These are phyloP conservation scores for Colletes gigas DNA, from an alignment of 1,140 invertebrate genomes.

Conservation along the genomic window DNA sequence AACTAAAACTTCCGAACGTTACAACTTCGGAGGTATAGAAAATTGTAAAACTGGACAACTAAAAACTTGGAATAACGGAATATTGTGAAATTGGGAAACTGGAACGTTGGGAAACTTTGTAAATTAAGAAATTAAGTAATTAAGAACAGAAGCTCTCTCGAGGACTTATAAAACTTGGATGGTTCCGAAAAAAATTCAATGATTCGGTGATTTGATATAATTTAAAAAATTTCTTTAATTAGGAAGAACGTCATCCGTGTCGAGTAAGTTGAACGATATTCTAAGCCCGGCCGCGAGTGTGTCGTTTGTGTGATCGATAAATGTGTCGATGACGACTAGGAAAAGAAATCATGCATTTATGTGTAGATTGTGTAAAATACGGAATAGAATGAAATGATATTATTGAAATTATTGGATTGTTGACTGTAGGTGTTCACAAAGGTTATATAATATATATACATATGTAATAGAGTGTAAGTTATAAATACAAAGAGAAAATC, in stretches of 20 bases:
- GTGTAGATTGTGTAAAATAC: slow-evolving; percentile 69
- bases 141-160: too few relatives aligned
- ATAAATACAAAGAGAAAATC: slow-evolving; percentile 40
- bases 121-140: not conserved
- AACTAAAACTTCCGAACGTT: too few relatives aligned
- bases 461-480: slow-evolving; percentile 49
- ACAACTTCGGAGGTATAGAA: too few relatives aligned
- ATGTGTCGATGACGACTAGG: slow-evolving; percentile 32
- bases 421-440: slow-evolving; percentile 66
- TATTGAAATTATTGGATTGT: slow-evolving; percentile 66
- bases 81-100: not conserved
- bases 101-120: not conserved
- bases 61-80: too few relatives aligned
- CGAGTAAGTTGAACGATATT: not conserved
- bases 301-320: not conserved
- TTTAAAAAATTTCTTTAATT: not conserved
- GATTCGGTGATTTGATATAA: too few relatives aligned
- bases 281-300: not conserved
- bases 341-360: slow-evolving; percentile 51
- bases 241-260: not conserved
- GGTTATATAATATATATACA: slow-evolving; percentile 54
- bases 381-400: slow-evolving; percentile 51
- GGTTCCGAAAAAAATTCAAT: too few relatives aligned
- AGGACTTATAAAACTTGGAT: too few relatives aligned
- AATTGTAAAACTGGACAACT: too few relatives aligned